Evolutionary conservation across 2,113 vertebrate genomes (phyloP).

Genomic region (Pedionomus torquatus): DNA sequence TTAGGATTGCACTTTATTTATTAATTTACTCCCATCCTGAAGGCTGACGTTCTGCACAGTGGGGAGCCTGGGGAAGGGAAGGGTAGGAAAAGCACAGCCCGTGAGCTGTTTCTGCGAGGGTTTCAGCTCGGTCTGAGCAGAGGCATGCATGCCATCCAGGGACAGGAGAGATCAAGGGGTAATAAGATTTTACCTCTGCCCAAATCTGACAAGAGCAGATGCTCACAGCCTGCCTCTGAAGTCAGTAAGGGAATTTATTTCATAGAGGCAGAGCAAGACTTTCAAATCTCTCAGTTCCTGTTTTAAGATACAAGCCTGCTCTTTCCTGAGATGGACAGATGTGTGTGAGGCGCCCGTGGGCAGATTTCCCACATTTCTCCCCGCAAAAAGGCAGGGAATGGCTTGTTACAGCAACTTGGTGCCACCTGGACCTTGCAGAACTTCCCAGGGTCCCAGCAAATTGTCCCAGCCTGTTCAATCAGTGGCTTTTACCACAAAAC

Average conservation of each 20-base stretch:
- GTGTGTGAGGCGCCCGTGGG: neutral
- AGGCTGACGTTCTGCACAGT: neutral
- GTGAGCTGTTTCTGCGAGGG: neutral
- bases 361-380: neutral
- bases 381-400: neutral
- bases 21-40: neutral
- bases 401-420: neutral
- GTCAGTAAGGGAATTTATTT: neutral
- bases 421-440: neutral
- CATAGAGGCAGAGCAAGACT: neutral
- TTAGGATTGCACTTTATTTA: neutral
- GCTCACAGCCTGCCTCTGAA: neutral
- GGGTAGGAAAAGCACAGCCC: neutral
- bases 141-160: fast-evolving
- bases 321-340: neutral
- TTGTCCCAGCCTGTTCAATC: neutral
- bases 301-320: neutral
- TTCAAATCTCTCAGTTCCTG: neutral
- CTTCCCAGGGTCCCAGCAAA: neutral
- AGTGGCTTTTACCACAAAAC: neutral
- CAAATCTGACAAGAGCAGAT: neutral
- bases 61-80: neutral
- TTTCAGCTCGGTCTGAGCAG: fast-evolving
- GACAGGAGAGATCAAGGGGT: neutral
- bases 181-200: neutral